A percentile compares a stretch with the other conserved stretches of the same genome.
Conservation (phyloP, 2,797 vertebrate species). For the Cephalopachus bancanus region DNA sequence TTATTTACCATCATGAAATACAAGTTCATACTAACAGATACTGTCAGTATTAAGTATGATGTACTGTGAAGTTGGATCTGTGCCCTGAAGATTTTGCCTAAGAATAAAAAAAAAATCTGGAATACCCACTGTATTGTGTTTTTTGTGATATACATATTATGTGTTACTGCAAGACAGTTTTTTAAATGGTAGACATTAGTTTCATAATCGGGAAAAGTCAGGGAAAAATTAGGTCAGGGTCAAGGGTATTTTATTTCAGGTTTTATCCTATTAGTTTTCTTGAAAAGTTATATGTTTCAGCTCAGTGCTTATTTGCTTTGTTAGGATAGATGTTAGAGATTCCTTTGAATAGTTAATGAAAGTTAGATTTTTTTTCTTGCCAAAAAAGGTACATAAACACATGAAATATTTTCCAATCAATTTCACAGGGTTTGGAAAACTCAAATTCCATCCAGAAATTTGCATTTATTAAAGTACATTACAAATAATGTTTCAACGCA, state of each 20-base stretch:
- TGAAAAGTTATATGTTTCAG: not conserved
- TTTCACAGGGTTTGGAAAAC: not conserved
- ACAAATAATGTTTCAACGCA: slow-evolving; percentile 45
- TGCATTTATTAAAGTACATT: not conserved
- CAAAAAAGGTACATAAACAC: not conserved
- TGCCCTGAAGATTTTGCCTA: not conserved
- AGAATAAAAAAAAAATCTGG: not conserved
- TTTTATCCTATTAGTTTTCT: slow-evolving; percentile 3
- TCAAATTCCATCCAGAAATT: not conserved
- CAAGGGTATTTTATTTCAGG: slow-evolving; percentile 8
- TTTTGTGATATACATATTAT: not conserved
- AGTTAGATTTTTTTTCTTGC: not conserved
- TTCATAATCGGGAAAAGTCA: not conserved
- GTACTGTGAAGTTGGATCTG: not conserved
- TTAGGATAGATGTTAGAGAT: not conserved
- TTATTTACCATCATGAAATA: slow-evolving; percentile 36
- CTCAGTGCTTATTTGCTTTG: not conserved
- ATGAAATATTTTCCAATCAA: not conserved
- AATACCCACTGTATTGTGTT: not conserved
- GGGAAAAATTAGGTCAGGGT: not conserved
- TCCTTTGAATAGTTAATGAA: slow-evolving; percentile 55
- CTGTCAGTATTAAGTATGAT: not conserved
- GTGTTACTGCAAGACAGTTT: not conserved
- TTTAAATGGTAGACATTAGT: slow-evolving; percentile 34
- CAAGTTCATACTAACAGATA: not conserved